Evolutionary conservation across 2,797 vertebrate species (phyloP).

Genomic region (Oreochromis mossambicus): DNA sequence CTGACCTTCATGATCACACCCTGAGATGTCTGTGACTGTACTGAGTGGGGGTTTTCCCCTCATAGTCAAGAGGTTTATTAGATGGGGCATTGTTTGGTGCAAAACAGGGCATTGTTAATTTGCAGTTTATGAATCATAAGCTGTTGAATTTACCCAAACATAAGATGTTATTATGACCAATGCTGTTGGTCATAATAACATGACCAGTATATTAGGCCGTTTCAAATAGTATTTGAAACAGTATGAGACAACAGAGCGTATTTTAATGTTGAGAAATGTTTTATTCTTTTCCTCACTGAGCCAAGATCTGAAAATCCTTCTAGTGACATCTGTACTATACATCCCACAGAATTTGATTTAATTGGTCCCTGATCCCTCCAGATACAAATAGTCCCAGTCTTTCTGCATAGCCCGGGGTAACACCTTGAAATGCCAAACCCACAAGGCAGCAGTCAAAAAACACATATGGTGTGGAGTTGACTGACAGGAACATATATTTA

Average conservation of each 20-base stretch:
- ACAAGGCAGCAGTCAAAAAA: conserved; percentile 8
- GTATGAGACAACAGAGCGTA: not conserved
- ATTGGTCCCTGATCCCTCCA: not conserved
- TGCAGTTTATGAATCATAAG: not conserved
- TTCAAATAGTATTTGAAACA: not conserved
- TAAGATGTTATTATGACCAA: not conserved
- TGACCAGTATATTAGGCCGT: not conserved
- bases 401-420: conserved; percentile 26
- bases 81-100: not conserved
- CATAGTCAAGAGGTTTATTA: not conserved
- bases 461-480: conserved; percentile 16
- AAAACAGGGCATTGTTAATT: rapidly evolving
- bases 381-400: conserved; percentile 10
- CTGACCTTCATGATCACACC: not conserved
- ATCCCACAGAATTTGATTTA: conserved; percentile 32
- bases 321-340: conserved; percentile 22
- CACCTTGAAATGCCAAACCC: conserved; percentile 55
- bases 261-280: not conserved
- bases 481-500: conserved; percentile 58
- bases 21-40: not conserved
- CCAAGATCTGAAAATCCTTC: conserved; percentile 13
- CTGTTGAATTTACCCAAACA: not conserved
- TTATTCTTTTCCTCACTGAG: not conserved
- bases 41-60: not conserved
- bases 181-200: too few relatives aligned